Evolutionary conservation across 2,797 vertebrate genomes (phyloP).

Genomic region (Labeo calbasu): DNA sequence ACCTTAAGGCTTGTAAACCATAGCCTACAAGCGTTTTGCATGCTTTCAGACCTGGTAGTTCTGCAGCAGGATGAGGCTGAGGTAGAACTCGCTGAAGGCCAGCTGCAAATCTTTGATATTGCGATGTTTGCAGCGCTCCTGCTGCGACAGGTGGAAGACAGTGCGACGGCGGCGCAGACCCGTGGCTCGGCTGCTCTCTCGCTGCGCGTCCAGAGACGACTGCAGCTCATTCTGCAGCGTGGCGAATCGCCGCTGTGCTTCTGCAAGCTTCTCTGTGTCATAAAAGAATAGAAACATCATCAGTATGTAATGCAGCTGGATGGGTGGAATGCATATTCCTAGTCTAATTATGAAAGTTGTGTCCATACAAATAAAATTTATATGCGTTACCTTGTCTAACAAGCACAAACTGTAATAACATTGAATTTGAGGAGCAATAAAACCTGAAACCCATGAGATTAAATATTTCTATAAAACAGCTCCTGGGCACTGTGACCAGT

Average conservation of each 20-base stretch:
- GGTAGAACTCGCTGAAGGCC: constrained; percentile 99
- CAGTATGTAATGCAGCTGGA: background rate
- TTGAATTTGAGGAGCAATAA: background rate
- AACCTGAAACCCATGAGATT: background rate
- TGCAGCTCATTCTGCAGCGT: constrained; percentile 97
- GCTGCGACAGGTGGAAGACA: constrained; percentile 94
- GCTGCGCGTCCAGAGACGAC: constrained; percentile 93
- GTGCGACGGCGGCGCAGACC: constrained; percentile 87
- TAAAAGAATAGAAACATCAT: background rate
- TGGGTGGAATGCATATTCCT: background rate
- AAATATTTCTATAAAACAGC: no score
- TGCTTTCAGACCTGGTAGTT: constrained; percentile 84
- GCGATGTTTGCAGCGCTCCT: constrained; percentile 94
- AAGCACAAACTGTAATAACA: background rate
- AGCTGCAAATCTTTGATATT: constrained; percentile 98
- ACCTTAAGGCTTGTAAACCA: background rate
- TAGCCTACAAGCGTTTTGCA: background rate
- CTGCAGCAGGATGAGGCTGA: constrained; percentile 98
- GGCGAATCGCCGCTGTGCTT: constrained; percentile 94
- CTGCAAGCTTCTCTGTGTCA: constrained; percentile 90
- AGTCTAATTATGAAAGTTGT: background rate
- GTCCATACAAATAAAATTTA: background rate
- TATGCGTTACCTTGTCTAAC: background rate
- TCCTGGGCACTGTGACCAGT: background rate
- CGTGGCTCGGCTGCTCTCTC: constrained; percentile 83